Conservation (phyloP, 2,113 vertebrate genomes). For the Oriolus oriolus region DNA sequence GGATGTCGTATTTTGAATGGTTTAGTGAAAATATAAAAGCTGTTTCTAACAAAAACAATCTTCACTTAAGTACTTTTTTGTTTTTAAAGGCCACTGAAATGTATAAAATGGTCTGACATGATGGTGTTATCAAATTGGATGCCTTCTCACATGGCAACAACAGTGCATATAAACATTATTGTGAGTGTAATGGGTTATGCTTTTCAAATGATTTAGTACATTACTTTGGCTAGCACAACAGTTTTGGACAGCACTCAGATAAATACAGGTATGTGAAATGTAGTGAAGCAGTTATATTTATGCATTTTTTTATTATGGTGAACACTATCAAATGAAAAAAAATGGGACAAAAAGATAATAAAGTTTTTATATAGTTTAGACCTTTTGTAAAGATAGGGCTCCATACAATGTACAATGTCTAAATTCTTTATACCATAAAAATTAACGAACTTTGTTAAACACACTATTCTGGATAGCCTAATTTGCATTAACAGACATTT, state of each 20-base stretch:
- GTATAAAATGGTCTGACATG: constrained; percentile 86
- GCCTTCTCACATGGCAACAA: constrained; percentile 85
- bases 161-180: constrained; percentile 88
- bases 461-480: constrained; percentile 89
- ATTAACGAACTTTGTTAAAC: constrained; percentile 80
- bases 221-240: constrained; percentile 90
- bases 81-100: constrained; percentile 97
- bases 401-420: constrained; percentile 76
- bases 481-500: constrained; percentile 90
- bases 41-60: constrained; percentile 74
- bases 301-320: constrained; percentile 80
- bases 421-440: constrained; percentile 80
- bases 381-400: constrained; percentile 74
- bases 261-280: constrained; percentile 93
- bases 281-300: constrained; percentile 86
- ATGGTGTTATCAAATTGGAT: constrained; percentile 77
- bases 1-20: constrained; percentile 80
- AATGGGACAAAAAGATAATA: constrained; percentile 69
- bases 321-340: constrained; percentile 79
- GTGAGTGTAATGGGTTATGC: constrained; percentile 77
- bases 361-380: constrained; percentile 78
- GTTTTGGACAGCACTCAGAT: constrained; percentile 88
- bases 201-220: constrained; percentile 78
- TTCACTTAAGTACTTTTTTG: constrained; percentile 69
- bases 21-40: constrained; percentile 83